Evolutionary conservation across 2,113 vertebrate genomes (phyloP).

Genomic region (Stomatorhinus ivindoensis): DNA sequence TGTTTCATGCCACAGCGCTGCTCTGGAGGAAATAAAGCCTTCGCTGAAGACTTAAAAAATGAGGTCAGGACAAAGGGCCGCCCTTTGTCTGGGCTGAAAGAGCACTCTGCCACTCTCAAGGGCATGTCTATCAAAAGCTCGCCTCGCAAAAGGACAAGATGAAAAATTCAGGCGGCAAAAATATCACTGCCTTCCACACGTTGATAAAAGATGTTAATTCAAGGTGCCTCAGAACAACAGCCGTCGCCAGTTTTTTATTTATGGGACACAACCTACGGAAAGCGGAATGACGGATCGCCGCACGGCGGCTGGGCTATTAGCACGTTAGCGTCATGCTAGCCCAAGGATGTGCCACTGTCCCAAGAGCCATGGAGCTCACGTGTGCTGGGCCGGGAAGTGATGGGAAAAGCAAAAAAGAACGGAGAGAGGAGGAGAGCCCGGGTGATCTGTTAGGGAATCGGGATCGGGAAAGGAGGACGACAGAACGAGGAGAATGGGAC

Average conservation of each 20-base stretch:
- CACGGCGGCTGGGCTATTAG: not conserved
- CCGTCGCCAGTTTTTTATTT: not conserved
- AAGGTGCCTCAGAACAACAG: not conserved
- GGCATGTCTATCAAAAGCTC: not conserved
- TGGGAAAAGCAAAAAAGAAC: not conserved
- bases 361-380: not conserved
- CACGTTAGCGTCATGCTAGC: not conserved
- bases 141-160: not conserved
- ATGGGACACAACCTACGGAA: not conserved
- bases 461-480: constrained; percentile 33
- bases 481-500: constrained; percentile 17
- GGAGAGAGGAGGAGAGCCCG: not conserved
- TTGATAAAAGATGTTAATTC: constrained; percentile 12
- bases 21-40: constrained; percentile 58
- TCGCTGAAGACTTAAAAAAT: constrained; percentile 57
- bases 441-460: not conserved
- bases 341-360: not conserved
- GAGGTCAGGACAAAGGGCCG: constrained; percentile 61
- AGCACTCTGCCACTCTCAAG: constrained; percentile 11
- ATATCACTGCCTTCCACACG: not conserved
- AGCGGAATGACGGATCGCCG: not conserved
- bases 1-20: constrained; percentile 58
- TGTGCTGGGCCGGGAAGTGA: not conserved
- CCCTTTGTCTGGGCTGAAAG: constrained; percentile 34
- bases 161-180: not conserved